Evolutionary conservation across 2,797 vertebrate genomes (phyloP), one percentile per base, ranked within the genome.

Genomic region (Allobates femoralis): DNA sequence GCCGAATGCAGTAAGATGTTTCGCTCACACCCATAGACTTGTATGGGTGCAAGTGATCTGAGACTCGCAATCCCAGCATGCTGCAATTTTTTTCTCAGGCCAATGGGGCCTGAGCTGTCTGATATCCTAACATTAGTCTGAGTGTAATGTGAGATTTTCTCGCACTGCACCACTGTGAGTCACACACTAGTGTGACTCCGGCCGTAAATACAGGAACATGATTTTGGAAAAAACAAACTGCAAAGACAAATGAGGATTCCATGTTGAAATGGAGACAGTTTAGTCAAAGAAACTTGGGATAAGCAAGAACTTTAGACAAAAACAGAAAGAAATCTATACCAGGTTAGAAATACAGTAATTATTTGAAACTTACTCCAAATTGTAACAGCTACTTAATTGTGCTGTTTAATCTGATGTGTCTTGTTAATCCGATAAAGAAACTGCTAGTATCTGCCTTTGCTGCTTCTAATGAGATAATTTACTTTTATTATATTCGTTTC

Each of bases 401-500:
- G 46, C 71, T 53, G n/a, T 77, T 82, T 86, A 86, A 82, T 82
- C 79, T 82, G 79, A 67, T 86, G 79, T 77, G 73, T 82, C 19
- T 82, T 82, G 71, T 86, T 83, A 83, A 81, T 74, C 89, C 89
- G 88, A 92, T 90, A 91, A 90, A 60, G 77, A 89, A 91, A 88
- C 91, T 92, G 89, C 89, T 90, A 89, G 79, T 90, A 90, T 89
- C 87, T 91, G 87, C 85, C 58, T 84, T 82, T 85, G 90, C 86
- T 85, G 81, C 83, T 89, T 92, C 92, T 91, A 90, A 93, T 90
- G 79, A 86, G 79, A 90, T 88, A 81, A 90, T 87, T 85, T 86
- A 53, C 90, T 90, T 92, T 91, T 91, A 89, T 89, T 89, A 76
- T 86, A 86, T 85, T 82, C 1, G 80, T 89, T 76, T 5, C 8